Evolutionary conservation across 2,113 vertebrate species (phyloP), one percentile per base, ranked within the genome.

Genomic region (Scortum barcoo): DNA sequence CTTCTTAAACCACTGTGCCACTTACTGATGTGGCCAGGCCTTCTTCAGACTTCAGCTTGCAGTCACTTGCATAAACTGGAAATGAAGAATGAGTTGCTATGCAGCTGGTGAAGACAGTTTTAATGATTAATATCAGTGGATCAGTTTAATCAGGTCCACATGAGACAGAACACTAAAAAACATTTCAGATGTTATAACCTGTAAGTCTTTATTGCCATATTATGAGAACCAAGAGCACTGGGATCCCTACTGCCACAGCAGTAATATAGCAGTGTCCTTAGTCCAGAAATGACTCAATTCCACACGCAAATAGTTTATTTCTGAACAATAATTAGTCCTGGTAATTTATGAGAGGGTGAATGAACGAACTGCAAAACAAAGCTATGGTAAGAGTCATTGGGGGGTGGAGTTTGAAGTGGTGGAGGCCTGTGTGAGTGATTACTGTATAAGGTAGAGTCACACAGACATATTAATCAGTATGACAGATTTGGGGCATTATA

Each of bases 401-500:
- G 95, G 95, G 95, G 95, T 95, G 95, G 95, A 96, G 95, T 95
- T 94, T 96, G 96, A 96, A 96, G 95, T 93, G 94, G 95, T 94
- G 94, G 93, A 95, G 93, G 94, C 95, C 95, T 96, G 69, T 95
- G 95, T 95, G 93, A 96, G 95, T 95, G 96, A 96, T 97, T 96
- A 96, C 96, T 96, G 95, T 96, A 97, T 94, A 74, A 96, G 95
- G 95, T 94, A 93, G 94, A 96, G 95, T 96, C 95, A 96, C 96
- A 96, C 95, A 96, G 94, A 96, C 95, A 95, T 95, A 97, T 97
- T 96, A 96, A 97, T 98, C 96, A 97, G 95, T 95, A 91, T 97
- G 97, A 98, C 97, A 97, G 95, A 97, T 97, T 95, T 97, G 95
- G 97, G 96, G 93, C 96, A 94, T 96, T 96, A 94, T 95, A 97